A percentile compares a stretch with the other conserved stretches of the same genome.
phyloP scores from a whole-genome alignment of 2,113 vertebrate genomes.

The Spea bombifrons region DNA sequence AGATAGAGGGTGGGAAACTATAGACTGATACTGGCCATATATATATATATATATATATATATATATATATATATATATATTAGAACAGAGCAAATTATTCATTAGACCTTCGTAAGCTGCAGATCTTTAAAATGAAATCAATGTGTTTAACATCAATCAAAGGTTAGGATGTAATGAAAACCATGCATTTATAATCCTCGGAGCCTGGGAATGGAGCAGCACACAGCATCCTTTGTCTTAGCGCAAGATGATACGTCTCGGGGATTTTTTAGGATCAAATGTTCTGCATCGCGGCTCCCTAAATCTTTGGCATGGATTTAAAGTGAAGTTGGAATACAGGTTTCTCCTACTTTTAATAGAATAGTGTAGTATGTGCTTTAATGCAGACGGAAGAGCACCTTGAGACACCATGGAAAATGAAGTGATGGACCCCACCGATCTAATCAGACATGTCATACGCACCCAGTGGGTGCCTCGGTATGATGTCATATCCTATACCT shows the following conservation, averaged over 20 bases:
- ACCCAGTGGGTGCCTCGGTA: too few relatives aligned
- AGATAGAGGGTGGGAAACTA: too few relatives aligned
- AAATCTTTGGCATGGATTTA: background rate
- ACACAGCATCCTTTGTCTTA: slow-evolving; percentile 32
- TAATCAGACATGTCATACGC: too few relatives aligned
- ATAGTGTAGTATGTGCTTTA: background rate
- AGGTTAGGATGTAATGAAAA: slow-evolving; percentile 24
- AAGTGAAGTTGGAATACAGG: background rate
- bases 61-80: background rate
- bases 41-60: background rate
- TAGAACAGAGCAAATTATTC: background rate
- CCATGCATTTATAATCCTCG: slow-evolving; percentile 9
- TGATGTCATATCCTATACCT: too few relatives aligned
- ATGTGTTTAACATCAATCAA: background rate
- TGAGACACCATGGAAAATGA: too few relatives aligned
- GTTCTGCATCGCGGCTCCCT: slow-evolving; percentile 12
- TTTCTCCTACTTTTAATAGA: background rate
- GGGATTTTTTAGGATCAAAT: slow-evolving; percentile 18
- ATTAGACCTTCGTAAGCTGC: background rate
- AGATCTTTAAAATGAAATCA: background rate
- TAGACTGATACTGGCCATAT: too few relatives aligned
- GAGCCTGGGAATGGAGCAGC: background rate
- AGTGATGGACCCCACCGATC: too few relatives aligned
- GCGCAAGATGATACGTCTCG: slow-evolving; percentile 21
- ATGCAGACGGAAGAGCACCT: too few relatives aligned